phyloP scores from a whole-genome alignment of 2,888 invertebrate genomes.

The Charanyca ferruginea region DNA sequence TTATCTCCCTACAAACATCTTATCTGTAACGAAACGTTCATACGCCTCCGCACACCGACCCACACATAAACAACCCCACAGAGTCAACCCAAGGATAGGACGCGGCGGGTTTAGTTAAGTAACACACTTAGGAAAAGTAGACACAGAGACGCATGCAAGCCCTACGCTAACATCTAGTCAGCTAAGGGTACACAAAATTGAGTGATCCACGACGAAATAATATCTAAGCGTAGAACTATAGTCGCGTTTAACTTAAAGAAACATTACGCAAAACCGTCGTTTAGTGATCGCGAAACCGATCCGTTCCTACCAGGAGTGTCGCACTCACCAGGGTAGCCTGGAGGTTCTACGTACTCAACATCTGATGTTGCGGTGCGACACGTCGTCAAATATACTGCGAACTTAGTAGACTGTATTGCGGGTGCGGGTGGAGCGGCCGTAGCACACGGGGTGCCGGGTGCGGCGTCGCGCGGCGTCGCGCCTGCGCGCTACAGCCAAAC shows the following conservation, averaged over 20 bases:
- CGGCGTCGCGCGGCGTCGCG: constrained; percentile 62
- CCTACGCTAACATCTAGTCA: constrained; percentile 85
- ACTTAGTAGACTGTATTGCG: constrained; percentile 72
- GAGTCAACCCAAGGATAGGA: constrained; percentile 75
- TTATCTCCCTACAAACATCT: constrained; percentile 87
- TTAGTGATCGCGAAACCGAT: constrained; percentile 67
- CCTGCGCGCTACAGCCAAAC: constrained; percentile 71
- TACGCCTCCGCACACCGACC: constrained; percentile 76
- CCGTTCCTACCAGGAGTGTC: constrained; percentile 51
- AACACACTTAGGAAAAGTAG: constrained; percentile 81
- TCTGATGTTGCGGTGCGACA: constrained; percentile 67
- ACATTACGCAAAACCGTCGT: constrained; percentile 62
- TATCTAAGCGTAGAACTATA: constrained; percentile 83
- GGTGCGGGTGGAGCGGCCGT: constrained; percentile 63
- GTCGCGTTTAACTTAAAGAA: constrained; percentile 72
- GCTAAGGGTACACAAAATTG: constrained; percentile 77
- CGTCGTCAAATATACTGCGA: constrained; percentile 72
- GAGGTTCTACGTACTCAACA: constrained; percentile 75
- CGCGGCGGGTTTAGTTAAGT: constrained; percentile 76
- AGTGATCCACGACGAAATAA: constrained; percentile 76
- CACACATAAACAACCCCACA: constrained; percentile 73
- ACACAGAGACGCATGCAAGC: constrained; percentile 88
- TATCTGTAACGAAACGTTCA: constrained; percentile 85
- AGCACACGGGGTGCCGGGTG: constrained; percentile 59
- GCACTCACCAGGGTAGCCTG: constrained; percentile 81